Base-by-base conservation (phyloP, 2,888 invertebrate species). In the Pyrocoelia pectoralis region DNA sequence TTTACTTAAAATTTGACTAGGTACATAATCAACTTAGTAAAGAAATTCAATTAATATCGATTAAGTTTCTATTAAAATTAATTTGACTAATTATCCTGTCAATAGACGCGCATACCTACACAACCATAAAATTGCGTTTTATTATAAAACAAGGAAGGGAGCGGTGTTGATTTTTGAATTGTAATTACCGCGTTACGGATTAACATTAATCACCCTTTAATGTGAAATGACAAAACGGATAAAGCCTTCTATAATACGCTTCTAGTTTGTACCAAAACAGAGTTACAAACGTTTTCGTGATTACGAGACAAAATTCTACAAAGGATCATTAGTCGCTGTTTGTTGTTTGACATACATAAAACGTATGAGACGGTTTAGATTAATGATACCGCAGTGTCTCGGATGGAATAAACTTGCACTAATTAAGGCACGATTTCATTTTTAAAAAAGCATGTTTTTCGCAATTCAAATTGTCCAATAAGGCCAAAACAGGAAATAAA, bases 41-140 rank as follows among this genome's bases (percentile, higher is more conserved):
- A 33, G 33, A n/a, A 33, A 33, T 33, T n/a, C 33, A 33, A 33
- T 33, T 33, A 33, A 33, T 33, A 33, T 33, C n/a, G 33, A 33
- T 33, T 33, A 33, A n/a, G 10, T 3, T 33, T n/a, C 2, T n/a
- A 33, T 33, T 33, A 33, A 33, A 33, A 33, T 33, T 33, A 33
- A 33, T 33, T 6, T 33, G 2, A 2, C 2, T 8, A 8, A 33
- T 33, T n/a, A 33, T 33, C 33, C 8, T 33, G 4, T 6, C 24
- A 24, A 24, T 24, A 6, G 33, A n/a, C 9, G 9, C 33, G 33
- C 2, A 33, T n/a, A 6, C 3, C 24, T 24, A 24, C 8, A n/a
- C 33, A 33, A n/a, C 2, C 33, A 33, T 33, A 10, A 33, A n/a
- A 33, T n/a, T 33, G 2, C n/a, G n/a, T 33, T 33, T 33, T 33